Evolutionary conservation across 1,140 invertebrate genomes (phyloP), one percentile per base, ranked within the genome.

Genomic region (Drosophila kanapiae): DNA sequence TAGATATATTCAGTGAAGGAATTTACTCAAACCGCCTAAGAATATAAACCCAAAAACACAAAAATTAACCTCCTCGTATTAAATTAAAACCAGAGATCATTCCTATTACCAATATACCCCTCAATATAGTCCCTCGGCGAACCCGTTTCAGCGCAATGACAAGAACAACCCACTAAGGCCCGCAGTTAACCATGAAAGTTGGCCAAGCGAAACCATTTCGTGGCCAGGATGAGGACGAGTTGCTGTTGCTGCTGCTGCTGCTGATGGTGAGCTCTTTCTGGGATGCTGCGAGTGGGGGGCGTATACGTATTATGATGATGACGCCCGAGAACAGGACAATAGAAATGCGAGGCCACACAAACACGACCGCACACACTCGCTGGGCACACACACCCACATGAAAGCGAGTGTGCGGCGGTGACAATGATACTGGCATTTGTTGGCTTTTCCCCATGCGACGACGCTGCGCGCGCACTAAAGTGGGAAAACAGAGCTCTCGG

Each of bases 121-220:
- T n/a, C 27, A 62, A 62, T 40, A 40, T 6, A 23, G 33, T 37
- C 60, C 49, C 23, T 54, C 13, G 4, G 48, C 18, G 29, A n/a
- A 61, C 11, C 56, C 62, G 61, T 61, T 64, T 64, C 33, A 64
- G 27, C 62, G 10, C 43, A 57, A 69, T 47, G 27, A 35, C 63
- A 74, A 71, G 69, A 57, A 27, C 35, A 68, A 40, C 57, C 67
- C 63, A 62, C 67, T 43, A 61, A 76, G 38, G 29, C 23, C 29
- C 35, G 40, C 54, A 63, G 69, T 80, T 80, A 88, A 84, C 84
- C 80, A 87, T 88, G 85, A 84, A 78, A 84, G 58, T 90, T 78
- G 69, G 62, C 80, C 80, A 75, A 85, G 85, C 85, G 85, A 90
- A 90, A 85, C 78, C 78, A 88, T 85, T 85, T 90, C 56, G 51